Base-by-base conservation (phyloP, 2,113 vertebrate genomes). In the Chiloscyllium plagiosum region DNA sequence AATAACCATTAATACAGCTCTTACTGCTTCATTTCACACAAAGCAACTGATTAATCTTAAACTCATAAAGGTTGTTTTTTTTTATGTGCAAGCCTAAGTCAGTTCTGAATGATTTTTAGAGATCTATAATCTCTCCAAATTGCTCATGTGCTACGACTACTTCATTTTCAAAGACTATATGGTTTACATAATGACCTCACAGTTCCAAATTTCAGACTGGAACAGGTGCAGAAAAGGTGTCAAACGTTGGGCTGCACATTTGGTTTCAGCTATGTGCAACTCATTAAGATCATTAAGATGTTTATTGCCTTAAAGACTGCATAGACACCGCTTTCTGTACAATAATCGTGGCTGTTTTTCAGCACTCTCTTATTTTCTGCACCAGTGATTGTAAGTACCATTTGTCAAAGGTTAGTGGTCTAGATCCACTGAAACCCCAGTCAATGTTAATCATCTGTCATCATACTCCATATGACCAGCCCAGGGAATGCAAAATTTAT, bases 351-450 rank as follows among this genome's bases (percentile, higher is more conserved):
- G 61, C 61, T 37, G 66, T 29, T 94, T 47, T 47, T 94, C 37
- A 69, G 68, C 93, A 70, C n/a, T 93, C n/a, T 93, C 89, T 93
- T n/a, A 72, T 94, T 94, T 94, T 94, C 93, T 70, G 37, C 37
- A 52, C 7, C 66, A 94, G n/a, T 50, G 66, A 70, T 26, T 37
- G 1, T n/a, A 70, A 19, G 19, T 47, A 12, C 66, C 42, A 37
- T 37, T 37, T 22, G 42, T 24, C 65, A 42, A 20, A 37, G 19
- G 22, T 33, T 42, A n/a, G 66, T 94, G 66, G 7, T 8, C n/a
- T 65, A 33, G n/a, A 24, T 66, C 33, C 7, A 10, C 20, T 68
- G 29, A 70, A 50, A 42, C 37, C 24, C 92, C 37, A 47, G 22
- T 70, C 69, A 69, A 26, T 94, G n/a, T 37, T 66, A 69, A 22